Base-by-base conservation (phyloP, 2,888 invertebrate species). In the Diadromus collaris region DNA sequence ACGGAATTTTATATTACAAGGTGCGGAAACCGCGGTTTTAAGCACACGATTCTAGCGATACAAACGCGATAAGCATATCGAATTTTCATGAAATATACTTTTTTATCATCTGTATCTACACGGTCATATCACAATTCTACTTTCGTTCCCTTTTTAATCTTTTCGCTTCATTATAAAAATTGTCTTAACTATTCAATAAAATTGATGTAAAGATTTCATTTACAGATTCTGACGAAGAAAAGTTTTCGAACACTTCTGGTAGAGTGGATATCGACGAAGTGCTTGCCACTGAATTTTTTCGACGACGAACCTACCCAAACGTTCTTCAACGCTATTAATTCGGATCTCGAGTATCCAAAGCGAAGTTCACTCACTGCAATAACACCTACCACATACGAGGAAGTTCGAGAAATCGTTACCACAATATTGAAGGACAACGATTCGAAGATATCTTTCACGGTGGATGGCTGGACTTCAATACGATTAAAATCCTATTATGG, bases 81-180 rank as follows among this genome's bases (percentile, higher is more conserved):
- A 77, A 76, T 74, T 67, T 32, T 21, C 60, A 73, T 73, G 72
- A 69, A 60, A 78, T 83, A 84, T 83, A 83, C 76, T 68, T 82
- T n/a, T n/a, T n/a, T n/a, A 51, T 51, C 61, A 21, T 71, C 70
- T 82, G 79, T 78, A 79, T 81, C 81, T 87, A 85, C 88, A 83
- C 87, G 87, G 82, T 83, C 82, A 83, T 84, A 83, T 85, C 84
- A 84, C 86, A 85, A 86, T 85, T 83, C 83, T 83, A 85, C 80
- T 83, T 83, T 81, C 81, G 77, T 71, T 77, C 71, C 76, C 69
- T 65, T 64, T n/a, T n/a, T 74, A 24, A 34, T 54, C 60, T 72
- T 65, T 56, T 71, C n/a, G 46, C 63, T 68, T 72, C 64, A 63
- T 79, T 79, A 72, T 72, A 81, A 81, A 82, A 78, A 80, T 81